Conservation (phyloP, 1,140 invertebrate genomes). For the Centruroides sculpturatus region DNA sequence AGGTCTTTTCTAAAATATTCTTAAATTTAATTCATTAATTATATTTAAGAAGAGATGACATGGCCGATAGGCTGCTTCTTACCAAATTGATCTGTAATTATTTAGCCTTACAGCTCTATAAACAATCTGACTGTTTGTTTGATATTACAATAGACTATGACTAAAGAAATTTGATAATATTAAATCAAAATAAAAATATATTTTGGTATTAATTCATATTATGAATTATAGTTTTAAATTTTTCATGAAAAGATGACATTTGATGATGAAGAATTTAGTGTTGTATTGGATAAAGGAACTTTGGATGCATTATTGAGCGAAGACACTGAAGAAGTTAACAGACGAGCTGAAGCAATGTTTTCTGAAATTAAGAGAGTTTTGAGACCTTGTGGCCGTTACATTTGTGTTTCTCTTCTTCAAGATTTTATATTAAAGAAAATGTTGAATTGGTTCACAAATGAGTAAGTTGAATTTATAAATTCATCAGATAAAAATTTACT, state of each 20-base stretch:
- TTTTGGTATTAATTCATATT: no score
- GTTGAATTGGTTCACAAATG: slow-evolving; percentile 50
- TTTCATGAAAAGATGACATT: slow-evolving; percentile 48
- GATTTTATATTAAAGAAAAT: slow-evolving; percentile 66
- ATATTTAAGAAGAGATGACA: no score
- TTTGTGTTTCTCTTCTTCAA: slow-evolving; percentile 80
- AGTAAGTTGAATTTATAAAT: slow-evolving; percentile 24
- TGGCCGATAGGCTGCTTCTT: no score
- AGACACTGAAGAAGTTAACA: slow-evolving; percentile 41
- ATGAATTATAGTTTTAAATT: background rate
- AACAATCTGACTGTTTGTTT: no score
- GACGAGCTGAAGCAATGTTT: slow-evolving; percentile 58
- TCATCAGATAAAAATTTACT: background rate
- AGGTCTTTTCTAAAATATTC: no score
- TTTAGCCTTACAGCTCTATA: no score
- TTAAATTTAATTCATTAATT: no score
- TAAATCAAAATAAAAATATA: no score
- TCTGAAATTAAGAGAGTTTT: slow-evolving; percentile 41
- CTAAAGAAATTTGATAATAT: no score
- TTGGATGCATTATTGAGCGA: slow-evolving; percentile 83
- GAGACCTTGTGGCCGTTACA: slow-evolving; percentile 54
- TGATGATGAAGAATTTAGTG: slow-evolving; percentile 56
- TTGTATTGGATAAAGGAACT: slow-evolving; percentile 87
- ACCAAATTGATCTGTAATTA: no score
- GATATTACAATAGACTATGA: no score